phyloP scores from a whole-genome alignment of 2,797 vertebrate genomes.

The Nasua narica region DNA sequence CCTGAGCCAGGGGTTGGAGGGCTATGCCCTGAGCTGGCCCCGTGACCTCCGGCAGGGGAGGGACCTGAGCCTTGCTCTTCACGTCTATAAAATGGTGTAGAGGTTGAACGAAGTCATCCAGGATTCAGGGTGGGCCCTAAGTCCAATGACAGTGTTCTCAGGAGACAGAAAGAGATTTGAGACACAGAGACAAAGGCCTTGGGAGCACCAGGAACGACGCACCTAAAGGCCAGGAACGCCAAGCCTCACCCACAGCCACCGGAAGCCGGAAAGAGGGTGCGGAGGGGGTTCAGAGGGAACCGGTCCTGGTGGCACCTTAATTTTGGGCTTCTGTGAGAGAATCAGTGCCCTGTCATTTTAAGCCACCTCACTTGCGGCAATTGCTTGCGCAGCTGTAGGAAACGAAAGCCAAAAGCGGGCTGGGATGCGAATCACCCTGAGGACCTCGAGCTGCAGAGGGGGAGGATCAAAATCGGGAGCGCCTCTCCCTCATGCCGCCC shows the following conservation, averaged over 20 bases:
- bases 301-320: neutral
- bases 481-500: neutral
- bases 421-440: neutral
- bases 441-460: neutral
- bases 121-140: neutral
- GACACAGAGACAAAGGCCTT: neutral
- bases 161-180: neutral
- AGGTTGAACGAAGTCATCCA: neutral
- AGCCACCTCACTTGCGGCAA: neutral
- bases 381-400: neutral
- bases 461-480: neutral
- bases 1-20: neutral
- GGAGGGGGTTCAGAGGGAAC: neutral
- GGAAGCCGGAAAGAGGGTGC: rapidly evolving
- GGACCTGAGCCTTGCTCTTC: neutral
- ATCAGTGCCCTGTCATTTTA: neutral
- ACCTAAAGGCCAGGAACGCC: neutral
- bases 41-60: neutral
- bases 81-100: neutral
- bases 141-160: neutral
- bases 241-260: neutral
- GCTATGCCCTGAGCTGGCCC: neutral
- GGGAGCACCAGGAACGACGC: neutral
- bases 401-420: neutral
- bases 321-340: neutral